Conservation (phyloP, 1,140 invertebrate species). For the Leucophenga varia region DNA sequence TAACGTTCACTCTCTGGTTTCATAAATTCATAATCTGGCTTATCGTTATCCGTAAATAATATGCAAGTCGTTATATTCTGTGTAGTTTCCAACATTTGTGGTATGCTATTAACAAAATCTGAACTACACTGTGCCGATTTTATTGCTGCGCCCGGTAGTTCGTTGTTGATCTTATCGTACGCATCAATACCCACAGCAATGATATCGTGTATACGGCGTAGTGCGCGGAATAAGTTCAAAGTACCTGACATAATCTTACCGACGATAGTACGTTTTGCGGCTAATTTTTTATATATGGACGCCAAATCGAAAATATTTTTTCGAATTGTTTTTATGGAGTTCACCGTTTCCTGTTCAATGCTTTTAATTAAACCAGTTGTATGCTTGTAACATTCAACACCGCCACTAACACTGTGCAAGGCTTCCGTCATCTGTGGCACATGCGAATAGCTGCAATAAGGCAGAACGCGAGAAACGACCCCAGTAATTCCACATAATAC, state of each 20-base stretch:
- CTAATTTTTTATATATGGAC: slow-evolving; percentile 42
- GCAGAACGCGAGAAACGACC: slow-evolving; percentile 31
- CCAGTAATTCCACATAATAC: slow-evolving; percentile 30
- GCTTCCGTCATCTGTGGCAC: slow-evolving; percentile 38
- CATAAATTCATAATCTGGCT: slow-evolving; percentile 33
- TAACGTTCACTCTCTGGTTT: slow-evolving; percentile 40
- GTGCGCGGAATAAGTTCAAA: slow-evolving; percentile 30
- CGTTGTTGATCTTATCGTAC: slow-evolving; percentile 28
- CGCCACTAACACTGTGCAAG: slow-evolving; percentile 33
- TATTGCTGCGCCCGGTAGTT: slow-evolving; percentile 27
- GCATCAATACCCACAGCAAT: slow-evolving; percentile 36
- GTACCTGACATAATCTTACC: slow-evolving; percentile 40
- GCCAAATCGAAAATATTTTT: slow-evolving; percentile 29
- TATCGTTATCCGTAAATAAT: slow-evolving; percentile 23
- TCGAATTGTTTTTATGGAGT: slow-evolving; percentile 34
- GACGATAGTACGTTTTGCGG: slow-evolving; percentile 30
- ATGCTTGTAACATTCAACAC: slow-evolving; percentile 39
- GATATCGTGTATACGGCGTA: slow-evolving; percentile 36
- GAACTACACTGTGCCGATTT: slow-evolving; percentile 24
- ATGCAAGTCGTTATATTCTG: slow-evolving; percentile 43
- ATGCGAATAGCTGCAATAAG: slow-evolving; percentile 45
- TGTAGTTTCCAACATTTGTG: slow-evolving; percentile 35
- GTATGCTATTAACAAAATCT: slow-evolving; percentile 28
- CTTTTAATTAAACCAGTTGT: slow-evolving; percentile 27
- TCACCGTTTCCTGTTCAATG: slow-evolving; percentile 38